phyloP scores from a whole-genome alignment of 2,888 invertebrate genomes.

The Lepidonotus clava region DNA sequence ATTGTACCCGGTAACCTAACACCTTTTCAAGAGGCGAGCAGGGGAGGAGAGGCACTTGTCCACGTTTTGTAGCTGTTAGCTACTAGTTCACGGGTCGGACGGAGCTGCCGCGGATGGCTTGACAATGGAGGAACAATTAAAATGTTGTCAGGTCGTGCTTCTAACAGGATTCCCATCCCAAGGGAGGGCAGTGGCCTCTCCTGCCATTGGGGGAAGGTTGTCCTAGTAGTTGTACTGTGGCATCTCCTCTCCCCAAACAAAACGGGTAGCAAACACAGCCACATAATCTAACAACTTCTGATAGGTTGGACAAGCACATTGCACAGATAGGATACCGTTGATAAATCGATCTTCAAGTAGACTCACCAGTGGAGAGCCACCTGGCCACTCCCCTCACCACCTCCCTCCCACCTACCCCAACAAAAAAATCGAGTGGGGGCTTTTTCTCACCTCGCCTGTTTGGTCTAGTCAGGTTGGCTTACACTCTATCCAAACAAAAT shows the following conservation, averaged over 20 bases:
- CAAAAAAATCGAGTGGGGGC: background rate
- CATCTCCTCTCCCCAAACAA: no score
- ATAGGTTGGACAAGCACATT: no score
- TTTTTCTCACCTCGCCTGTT: background rate
- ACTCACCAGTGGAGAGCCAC: no score
- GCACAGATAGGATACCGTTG: no score
- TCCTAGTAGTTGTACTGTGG: no score
- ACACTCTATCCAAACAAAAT: constrained; percentile 7
- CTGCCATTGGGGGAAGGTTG: no score
- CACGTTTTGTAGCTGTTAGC: constrained; percentile 46
- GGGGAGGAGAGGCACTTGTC: constrained; percentile 1
- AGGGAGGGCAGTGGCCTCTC: no score
- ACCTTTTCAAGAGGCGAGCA: constrained; percentile 11
- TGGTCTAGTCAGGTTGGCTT: background rate
- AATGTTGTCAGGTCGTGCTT: background rate
- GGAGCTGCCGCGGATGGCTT: background rate
- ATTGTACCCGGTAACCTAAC: constrained; percentile 48
- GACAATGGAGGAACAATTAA: constrained; percentile 28
- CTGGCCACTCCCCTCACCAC: background rate
- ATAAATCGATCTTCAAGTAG: no score
- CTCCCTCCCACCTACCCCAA: background rate
- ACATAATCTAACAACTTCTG: no score
- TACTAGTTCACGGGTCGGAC: background rate
- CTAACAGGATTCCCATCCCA: constrained; percentile 24
- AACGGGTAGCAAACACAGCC: no score